Base-by-base conservation (phyloP, 1,140 invertebrate genomes). In the Cherax destructor region DNA sequence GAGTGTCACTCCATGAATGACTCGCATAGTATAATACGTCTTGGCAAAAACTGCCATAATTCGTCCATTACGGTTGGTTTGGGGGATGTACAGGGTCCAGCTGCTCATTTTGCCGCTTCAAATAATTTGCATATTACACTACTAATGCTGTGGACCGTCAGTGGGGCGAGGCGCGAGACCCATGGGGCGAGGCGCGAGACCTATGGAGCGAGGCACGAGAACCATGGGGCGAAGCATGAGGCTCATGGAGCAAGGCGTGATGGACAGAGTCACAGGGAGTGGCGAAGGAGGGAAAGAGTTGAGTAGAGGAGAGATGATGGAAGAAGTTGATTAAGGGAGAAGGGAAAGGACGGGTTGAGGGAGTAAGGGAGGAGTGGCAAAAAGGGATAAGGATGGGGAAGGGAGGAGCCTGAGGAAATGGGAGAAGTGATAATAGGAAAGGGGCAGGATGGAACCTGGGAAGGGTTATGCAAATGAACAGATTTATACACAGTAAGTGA, bases 11-110 rank as follows among this genome's bases (percentile, higher is more conserved):
- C 52, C 52, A 56, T 56, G 9, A 56, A 56, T 56, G 52, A 69
- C 65, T 21, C 80, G 16, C 56, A 41, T 52, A 83, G 18, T n/a
- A 16, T 83, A 59, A 83, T 61, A 83, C 80, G 4, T 52, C 11
- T 47, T 56, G 52, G 41, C 50, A 83, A 83, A 83, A 61, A 83
- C 61, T 56, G 50, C 47, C n/a, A 61, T 83, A 83, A 83, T 59
- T 83, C 80, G 9, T 52, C 80, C 80, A 83, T 83, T 83, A 83
- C 80, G 80, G 80, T 83, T 16, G 80, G 80, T 83, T 61, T 83
- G 80, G 80, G 80, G 80, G 80, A 61, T 83, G 80, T 83, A 52
- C 24, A 49, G 47, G 24, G 41, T 50, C 79, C 80, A 83, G 80
- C 80, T 83, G 80, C 80, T 83, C 80, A 56, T 61, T 83, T 61